Conservation (phyloP, 2,888 invertebrate species). For the Anoncus sp. region DNA sequence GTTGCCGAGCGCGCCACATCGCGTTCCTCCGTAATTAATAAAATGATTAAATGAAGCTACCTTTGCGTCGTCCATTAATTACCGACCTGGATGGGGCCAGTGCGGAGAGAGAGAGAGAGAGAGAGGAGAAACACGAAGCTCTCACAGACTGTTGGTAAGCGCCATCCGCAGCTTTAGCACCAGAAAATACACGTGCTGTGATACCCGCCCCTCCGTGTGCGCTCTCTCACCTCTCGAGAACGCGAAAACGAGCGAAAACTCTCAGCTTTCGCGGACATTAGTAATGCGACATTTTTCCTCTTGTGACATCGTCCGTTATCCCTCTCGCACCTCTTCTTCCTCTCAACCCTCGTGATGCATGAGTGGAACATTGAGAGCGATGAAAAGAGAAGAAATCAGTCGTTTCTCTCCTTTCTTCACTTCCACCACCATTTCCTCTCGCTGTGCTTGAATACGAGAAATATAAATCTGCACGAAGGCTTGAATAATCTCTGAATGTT, state of each 20-base stretch:
- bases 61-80: constrained; percentile 73
- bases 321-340: constrained; percentile 8
- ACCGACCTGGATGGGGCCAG: constrained; percentile 53
- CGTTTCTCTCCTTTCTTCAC: constrained; percentile 3
- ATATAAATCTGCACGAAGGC: constrained; percentile 41
- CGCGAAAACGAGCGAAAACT: constrained; percentile 18
- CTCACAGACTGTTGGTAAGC: constrained; percentile 43
- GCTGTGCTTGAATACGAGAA: constrained; percentile 17
- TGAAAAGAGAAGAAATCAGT: constrained; percentile 37
- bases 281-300: constrained; percentile 68
- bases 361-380: constrained; percentile 26
- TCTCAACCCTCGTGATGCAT: constrained; percentile 2
- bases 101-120: no score
- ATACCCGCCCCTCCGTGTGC: constrained; percentile 17
- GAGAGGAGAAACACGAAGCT: constrained; percentile 27
- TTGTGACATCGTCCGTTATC: constrained; percentile 60
- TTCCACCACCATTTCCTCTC: constrained; percentile 17
- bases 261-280: constrained; percentile 64
- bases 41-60: constrained; percentile 75
- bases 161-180: constrained; percentile 42
- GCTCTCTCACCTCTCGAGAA: constrained; percentile 29
- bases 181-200: constrained; percentile 14
- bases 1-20: constrained; percentile 60
- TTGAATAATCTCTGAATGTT: constrained; percentile 9
- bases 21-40: constrained; percentile 75